Conservation (phyloP, 1,140 invertebrate species). For the Drosophila orena region DNA sequence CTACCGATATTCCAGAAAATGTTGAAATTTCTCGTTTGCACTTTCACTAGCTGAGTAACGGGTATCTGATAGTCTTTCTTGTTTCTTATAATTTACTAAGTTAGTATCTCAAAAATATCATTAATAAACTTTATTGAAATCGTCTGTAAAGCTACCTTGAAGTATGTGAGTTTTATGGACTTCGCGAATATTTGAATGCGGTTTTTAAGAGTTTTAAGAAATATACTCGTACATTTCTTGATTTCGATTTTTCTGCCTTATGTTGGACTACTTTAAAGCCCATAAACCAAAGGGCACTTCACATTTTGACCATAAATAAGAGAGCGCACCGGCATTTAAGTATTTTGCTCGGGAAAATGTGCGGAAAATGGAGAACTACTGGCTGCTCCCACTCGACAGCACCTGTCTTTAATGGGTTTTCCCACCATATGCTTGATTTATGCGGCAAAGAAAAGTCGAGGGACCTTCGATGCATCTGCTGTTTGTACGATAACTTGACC, state of each 20-base stretch:
- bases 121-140: too few species aligned
- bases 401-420: conserved; percentile 55
- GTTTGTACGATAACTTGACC: conserved; percentile 1
- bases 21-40: too few species aligned
- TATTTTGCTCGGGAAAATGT: conserved; percentile 50
- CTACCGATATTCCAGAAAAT: too few species aligned
- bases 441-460: conserved; percentile 32
- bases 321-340: conserved; percentile 49
- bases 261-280: conserved; percentile 20
- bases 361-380: conserved; percentile 43
- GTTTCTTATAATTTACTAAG: too few species aligned
- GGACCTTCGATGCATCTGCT: conserved; percentile 2
- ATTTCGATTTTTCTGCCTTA: background rate
- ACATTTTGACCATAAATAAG: conserved; percentile 69
- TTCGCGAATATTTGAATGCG: background rate
- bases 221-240: background rate
- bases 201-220: background rate
- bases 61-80: too few species aligned
- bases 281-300: conserved; percentile 50
- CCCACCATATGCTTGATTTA: conserved; percentile 60
- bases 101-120: too few species aligned
- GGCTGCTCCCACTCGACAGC: conserved; percentile 13
- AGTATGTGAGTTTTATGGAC: too few species aligned
- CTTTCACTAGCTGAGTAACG: too few species aligned
- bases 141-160: too few species aligned